These are phyloP conservation scores for Augochlora pura DNA, from an alignment of 1,140 invertebrate species.

Conservation along the genomic window DNA sequence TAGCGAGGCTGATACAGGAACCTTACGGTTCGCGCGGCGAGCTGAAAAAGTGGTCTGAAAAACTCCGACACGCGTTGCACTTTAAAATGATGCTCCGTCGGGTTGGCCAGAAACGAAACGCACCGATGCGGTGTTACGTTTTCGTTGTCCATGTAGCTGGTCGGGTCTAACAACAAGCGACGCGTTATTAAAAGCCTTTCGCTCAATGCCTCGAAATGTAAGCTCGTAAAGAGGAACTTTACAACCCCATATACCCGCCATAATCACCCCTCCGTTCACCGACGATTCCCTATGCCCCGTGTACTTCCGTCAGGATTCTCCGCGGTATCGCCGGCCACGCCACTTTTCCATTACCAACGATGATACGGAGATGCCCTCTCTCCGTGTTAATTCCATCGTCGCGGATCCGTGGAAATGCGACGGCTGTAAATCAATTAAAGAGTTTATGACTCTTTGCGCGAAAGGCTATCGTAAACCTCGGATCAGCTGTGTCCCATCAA, in stretches of 20 bases:
- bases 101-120: neutral
- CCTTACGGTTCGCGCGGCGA: too few species aligned
- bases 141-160: constrained; percentile 15
- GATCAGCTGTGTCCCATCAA: neutral
- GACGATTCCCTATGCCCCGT: constrained; percentile 31
- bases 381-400: constrained; percentile 49
- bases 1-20: too few species aligned
- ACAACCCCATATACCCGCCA: constrained; percentile 60
- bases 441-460: constrained; percentile 28
- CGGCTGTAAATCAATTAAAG: constrained; percentile 58
- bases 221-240: constrained; percentile 67
- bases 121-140: constrained; percentile 18
- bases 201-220: constrained; percentile 64
- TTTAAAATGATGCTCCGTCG: constrained; percentile 18
- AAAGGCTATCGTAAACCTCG: constrained; percentile 26
- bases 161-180: constrained; percentile 51
- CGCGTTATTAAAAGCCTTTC: constrained; percentile 67
- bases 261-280: constrained; percentile 53
- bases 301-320: constrained; percentile 15
- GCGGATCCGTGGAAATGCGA: constrained; percentile 29
- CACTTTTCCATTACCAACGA: constrained; percentile 56
- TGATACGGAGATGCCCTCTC: constrained; percentile 14
- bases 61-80: constrained; percentile 2
- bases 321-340: constrained; percentile 13
- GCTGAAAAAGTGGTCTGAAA: too few species aligned